These are phyloP conservation scores for Dendroctonus valens DNA, from an alignment of 1,140 invertebrate species.

Conservation along the genomic window DNA sequence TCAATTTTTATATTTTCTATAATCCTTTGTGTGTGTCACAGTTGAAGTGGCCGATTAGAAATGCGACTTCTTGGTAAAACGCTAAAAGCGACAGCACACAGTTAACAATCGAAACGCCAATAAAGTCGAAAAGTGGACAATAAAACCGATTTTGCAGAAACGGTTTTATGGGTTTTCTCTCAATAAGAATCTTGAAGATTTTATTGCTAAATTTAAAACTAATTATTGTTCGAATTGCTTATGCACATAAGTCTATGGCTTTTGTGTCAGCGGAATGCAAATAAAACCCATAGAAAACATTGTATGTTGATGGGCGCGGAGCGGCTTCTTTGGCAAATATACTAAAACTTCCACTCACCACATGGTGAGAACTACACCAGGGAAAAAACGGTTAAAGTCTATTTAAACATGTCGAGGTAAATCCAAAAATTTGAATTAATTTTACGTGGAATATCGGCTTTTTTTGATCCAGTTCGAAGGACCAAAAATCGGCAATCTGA, in stretches of 20 bases:
- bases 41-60: neutral
- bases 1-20: neutral
- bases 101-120: constrained; percentile 16
- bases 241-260: constrained; percentile 2
- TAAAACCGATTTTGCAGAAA: constrained; percentile 23
- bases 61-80: constrained; percentile 18
- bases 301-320: neutral
- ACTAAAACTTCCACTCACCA: neutral
- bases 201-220: constrained; percentile 17
- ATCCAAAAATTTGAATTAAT: no score
- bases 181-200: constrained; percentile 9
- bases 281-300: no score
- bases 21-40: neutral
- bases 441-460: no score
- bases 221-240: neutral
- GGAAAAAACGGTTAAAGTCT: neutral
- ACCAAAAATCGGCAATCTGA: no score
- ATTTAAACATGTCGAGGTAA: neutral
- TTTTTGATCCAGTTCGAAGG: no score
- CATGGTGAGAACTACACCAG: neutral
- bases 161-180: constrained; percentile 25
- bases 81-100: neutral
- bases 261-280: neutral
- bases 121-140: constrained; percentile 21
- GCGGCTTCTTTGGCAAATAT: constrained; percentile 1